Percentiles rank a stretch among this genome's conserved stretches.
These are phyloP conservation scores for Pocillopora verrucosa DNA, from an alignment of 64 coral and sea anemone genomes.

Conservation along the genomic window DNA sequence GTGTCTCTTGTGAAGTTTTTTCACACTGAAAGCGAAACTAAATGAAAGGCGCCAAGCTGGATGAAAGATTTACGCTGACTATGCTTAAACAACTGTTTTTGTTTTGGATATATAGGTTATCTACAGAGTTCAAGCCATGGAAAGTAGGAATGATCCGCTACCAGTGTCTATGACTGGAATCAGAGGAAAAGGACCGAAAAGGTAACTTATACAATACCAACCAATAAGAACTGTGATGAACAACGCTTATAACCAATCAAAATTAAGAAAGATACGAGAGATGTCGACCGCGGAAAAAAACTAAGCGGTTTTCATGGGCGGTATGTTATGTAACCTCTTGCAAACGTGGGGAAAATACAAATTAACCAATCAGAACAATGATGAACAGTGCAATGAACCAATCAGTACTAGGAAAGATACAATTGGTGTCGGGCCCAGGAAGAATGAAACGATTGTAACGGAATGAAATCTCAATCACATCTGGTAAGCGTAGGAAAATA, in stretches of 20 bases:
- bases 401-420: too few species aligned
- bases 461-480: too few species aligned
- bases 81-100: neutral
- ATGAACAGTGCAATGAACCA: too few species aligned
- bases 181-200: constrained; percentile 91
- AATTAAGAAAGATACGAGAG: neutral
- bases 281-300: neutral
- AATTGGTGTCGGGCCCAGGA: too few species aligned
- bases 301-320: neutral
- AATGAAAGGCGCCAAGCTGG: too few species aligned
- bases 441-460: too few species aligned
- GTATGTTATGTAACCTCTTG: neutral
- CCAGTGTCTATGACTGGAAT: constrained; percentile 82
- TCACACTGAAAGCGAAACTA: too few species aligned
- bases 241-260: neutral
- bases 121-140: constrained; percentile 90
- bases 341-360: neutral
- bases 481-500: too few species aligned
- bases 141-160: constrained; percentile 88
- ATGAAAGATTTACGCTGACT: too few species aligned
- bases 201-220: constrained; percentile 13
- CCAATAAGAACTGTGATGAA: neutral
- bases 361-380: too few species aligned
- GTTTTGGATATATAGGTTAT: constrained; percentile 62
- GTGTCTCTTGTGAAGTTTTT: too few species aligned